Conservation (phyloP, 2,113 vertebrate species). For the Melierax canorus region DNA sequence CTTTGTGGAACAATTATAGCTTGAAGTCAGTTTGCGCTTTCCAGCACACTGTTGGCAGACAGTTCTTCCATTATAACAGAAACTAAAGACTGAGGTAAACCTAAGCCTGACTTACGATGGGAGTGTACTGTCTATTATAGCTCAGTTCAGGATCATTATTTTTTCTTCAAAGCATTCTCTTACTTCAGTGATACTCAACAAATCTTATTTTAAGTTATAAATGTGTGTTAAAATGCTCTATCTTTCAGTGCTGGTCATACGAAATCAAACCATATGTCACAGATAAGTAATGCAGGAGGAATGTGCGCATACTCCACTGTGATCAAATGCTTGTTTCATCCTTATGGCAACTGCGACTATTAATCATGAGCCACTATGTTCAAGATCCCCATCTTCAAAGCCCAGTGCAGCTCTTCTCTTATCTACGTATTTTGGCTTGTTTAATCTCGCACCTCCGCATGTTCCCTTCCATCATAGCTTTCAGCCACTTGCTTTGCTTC, state of each 20-base stretch:
- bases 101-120: background rate
- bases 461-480: background rate
- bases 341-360: background rate
- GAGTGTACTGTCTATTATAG: background rate
- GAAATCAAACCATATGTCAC: background rate
- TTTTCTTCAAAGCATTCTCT: background rate
- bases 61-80: background rate
- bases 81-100: background rate
- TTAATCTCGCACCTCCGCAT: background rate
- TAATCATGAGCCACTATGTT: background rate
- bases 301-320: rapidly evolving
- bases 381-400: background rate
- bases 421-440: background rate
- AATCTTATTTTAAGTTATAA: background rate
- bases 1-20: background rate
- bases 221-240: background rate
- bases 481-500: background rate
- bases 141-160: background rate
- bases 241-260: background rate
- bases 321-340: background rate
- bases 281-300: background rate
- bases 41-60: background rate
- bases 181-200: background rate
- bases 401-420: background rate
- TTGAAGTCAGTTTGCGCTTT: background rate